These are phyloP conservation scores for Stegostoma tigrinum DNA, from an alignment of 2,113 vertebrate species.

Conservation along the genomic window DNA sequence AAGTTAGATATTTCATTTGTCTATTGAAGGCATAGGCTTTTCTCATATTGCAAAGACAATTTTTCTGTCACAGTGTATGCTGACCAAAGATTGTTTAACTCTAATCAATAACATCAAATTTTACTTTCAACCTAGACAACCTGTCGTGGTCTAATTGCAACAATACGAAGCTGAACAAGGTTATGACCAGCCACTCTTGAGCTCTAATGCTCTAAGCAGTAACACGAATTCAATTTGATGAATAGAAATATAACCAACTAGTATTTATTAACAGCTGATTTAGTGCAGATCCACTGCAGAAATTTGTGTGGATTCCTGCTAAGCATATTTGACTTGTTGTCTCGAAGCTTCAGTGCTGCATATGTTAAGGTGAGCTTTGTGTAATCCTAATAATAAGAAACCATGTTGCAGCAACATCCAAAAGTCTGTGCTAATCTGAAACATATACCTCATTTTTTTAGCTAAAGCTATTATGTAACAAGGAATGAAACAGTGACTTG, in stretches of 20 bases:
- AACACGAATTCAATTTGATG: background rate
- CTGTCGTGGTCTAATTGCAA: background rate
- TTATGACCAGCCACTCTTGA: background rate
- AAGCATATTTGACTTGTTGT: background rate
- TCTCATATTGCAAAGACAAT: background rate
- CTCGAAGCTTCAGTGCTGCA: background rate
- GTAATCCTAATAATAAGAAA: background rate
- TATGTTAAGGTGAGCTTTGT: background rate
- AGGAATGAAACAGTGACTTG: constrained; percentile 27
- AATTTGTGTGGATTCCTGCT: background rate
- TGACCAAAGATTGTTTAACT: background rate
- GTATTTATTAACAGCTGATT: constrained; percentile 21
- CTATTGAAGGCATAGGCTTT: background rate
- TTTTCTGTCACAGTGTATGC: background rate
- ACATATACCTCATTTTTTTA: constrained; percentile 27
- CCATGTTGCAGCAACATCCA: background rate
- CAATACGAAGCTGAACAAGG: background rate
- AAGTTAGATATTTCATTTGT: background rate
- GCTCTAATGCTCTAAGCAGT: background rate
- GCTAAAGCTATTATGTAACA: constrained; percentile 31
- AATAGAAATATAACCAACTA: background rate
- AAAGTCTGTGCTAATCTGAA: constrained; percentile 26
- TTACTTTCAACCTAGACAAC: background rate
- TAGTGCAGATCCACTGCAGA: constrained; percentile 4
- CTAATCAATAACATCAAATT: background rate